A percentile compares a stretch with the other conserved stretches of the same genome.
Evolutionary conservation across 92 coral and sea anemone genomes (phyloP).

Genomic region (Palythoa grandiflora): DNA sequence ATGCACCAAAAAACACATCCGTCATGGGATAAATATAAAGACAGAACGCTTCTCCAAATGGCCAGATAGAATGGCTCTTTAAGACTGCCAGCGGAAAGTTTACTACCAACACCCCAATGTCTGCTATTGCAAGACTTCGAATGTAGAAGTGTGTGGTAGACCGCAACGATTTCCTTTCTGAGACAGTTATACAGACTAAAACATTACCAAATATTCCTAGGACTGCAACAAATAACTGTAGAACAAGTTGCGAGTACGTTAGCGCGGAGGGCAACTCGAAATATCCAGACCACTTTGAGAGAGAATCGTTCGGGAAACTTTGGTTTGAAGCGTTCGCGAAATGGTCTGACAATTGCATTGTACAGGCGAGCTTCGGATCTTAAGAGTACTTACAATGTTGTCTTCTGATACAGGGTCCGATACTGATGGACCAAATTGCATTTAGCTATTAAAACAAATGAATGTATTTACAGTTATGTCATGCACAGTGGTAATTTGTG

Average conservation of each 20-base stretch:
- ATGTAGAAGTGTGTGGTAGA: slow-evolving; percentile 31
- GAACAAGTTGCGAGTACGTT: slow-evolving; percentile 7
- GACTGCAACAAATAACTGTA: slow-evolving; percentile 4
- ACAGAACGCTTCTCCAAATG: slow-evolving; percentile 38
- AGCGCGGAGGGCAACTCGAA: slow-evolving; percentile 17
- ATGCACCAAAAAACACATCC: slow-evolving; percentile 43
- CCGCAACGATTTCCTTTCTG: slow-evolving; percentile 23
- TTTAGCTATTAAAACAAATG: no score
- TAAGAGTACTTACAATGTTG: background rate
- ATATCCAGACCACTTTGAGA: slow-evolving; percentile 28
- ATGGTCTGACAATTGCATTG: background rate
- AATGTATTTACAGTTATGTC: background rate
- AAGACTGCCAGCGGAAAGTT: slow-evolving; percentile 33
- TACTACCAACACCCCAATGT: slow-evolving; percentile 24
- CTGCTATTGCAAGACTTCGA: slow-evolving; percentile 42
- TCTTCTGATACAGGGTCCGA: background rate
- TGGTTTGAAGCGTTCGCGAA: slow-evolving; percentile 24
- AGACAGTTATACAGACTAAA: slow-evolving; percentile 29
- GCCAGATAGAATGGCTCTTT: slow-evolving; percentile 32
- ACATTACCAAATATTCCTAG: slow-evolving; percentile 31
- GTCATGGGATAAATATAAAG: slow-evolving; percentile 34
- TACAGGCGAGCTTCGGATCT: background rate
- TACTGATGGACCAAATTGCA: no score
- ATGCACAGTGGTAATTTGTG: no score
- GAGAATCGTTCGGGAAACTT: background rate